Percentiles rank a stretch among this genome's conserved stretches.
These are phyloP conservation scores for Shargacucullia verbasci DNA, from an alignment of 2,888 invertebrate species.

Conservation along the genomic window DNA sequence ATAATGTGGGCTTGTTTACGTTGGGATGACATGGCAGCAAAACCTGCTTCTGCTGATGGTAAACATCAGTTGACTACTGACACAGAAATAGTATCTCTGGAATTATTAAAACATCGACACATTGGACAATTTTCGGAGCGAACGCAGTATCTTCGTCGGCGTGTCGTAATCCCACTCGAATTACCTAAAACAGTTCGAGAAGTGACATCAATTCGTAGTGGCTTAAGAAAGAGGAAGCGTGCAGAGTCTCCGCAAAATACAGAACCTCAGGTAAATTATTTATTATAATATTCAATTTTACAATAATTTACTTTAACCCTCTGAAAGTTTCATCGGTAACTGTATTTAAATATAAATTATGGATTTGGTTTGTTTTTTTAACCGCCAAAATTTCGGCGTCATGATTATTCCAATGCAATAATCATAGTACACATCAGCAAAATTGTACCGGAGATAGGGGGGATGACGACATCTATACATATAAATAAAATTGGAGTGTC, in stretches of 20 bases:
- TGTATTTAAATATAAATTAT: no score
- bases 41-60: slow-evolving; percentile 94
- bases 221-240: slow-evolving; percentile 96
- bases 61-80: slow-evolving; percentile 98
- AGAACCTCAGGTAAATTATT: slow-evolving; percentile 92
- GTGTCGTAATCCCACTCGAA: slow-evolving; percentile 98
- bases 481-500: no score
- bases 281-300: no score
- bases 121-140: slow-evolving; percentile 96
- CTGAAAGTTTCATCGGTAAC: no score
- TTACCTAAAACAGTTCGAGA: slow-evolving; percentile 97
- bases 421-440: no score
- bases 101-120: slow-evolving; percentile 96
- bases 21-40: slow-evolving; percentile 98
- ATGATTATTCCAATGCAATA: no score
- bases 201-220: slow-evolving; percentile 98
- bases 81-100: slow-evolving; percentile 97
- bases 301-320: no score
- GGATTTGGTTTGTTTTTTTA: no score
- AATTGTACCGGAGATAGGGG: no score
- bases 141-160: slow-evolving; percentile 97
- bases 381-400: no score
- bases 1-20: slow-evolving; percentile 97
- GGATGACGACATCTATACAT: no score
- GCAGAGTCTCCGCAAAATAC: slow-evolving; percentile 98